These are phyloP conservation scores for Microtus oregoni DNA, from an alignment of 2,113 vertebrate genomes.

Conservation along the genomic window DNA sequence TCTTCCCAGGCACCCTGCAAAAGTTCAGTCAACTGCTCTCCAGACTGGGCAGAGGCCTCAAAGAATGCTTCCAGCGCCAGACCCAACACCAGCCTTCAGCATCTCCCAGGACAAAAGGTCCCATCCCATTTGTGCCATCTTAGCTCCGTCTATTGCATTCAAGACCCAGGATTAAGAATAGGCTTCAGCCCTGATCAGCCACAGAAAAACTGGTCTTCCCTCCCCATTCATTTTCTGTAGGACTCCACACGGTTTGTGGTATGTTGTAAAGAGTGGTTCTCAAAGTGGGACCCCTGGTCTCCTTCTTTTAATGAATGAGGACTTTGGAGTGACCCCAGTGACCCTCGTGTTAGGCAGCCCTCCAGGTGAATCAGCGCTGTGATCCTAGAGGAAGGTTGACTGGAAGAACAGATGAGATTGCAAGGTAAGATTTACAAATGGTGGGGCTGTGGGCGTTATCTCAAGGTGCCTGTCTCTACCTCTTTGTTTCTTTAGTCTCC, in stretches of 20 bases:
- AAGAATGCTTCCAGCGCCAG: background rate
- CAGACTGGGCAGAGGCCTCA: background rate
- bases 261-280: background rate
- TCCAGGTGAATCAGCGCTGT: background rate
- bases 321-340: background rate
- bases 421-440: background rate
- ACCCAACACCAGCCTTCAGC: background rate
- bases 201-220: background rate
- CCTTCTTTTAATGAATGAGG: background rate
- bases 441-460: background rate
- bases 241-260: too few species aligned
- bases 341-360: background rate
- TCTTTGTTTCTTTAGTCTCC: background rate
- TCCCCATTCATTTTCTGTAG: accelerated
- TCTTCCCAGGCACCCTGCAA: background rate
- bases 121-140: accelerated
- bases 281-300: too few species aligned
- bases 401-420: background rate
- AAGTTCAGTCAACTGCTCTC: background rate
- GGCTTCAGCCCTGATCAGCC: background rate
- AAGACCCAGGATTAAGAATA: too few species aligned
- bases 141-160: background rate
- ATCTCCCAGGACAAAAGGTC: background rate
- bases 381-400: background rate
- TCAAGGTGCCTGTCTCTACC: background rate